Percentiles rank a stretch among this genome's conserved stretches.
Conservation (phyloP, 2,113 vertebrate genomes). For the Scopus umbretta region DNA sequence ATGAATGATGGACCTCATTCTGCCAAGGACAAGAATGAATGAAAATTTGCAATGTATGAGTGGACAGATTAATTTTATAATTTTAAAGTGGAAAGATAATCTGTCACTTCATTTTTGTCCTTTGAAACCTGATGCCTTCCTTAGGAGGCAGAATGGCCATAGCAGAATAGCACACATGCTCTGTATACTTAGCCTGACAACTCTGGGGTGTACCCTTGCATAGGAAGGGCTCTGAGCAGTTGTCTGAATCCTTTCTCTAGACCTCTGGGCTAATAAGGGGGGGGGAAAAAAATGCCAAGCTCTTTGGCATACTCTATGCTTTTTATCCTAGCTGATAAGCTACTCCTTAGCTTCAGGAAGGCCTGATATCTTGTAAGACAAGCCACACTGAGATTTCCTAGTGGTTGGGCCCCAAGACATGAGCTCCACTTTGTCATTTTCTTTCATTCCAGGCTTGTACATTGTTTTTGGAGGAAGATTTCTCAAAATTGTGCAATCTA, state of each 20-base stretch:
- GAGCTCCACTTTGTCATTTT: background rate
- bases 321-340: background rate
- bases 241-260: background rate
- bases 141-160: fast-evolving
- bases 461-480: background rate
- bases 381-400: background rate
- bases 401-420: background rate
- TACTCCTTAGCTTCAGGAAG: background rate
- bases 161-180: background rate
- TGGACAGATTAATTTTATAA: background rate
- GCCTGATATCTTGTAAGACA: background rate
- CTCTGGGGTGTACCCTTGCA: background rate
- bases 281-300: background rate
- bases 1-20: background rate
- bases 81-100: background rate
- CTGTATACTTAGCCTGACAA: background rate
- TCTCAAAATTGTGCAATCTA: background rate
- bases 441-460: background rate
- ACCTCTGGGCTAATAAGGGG: background rate
- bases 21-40: background rate
- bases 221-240: background rate
- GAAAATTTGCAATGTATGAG: background rate
- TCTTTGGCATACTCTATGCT: background rate
- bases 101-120: background rate
- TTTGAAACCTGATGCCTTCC: background rate